A percentile compares a stretch with the other conserved stretches of the same genome.
Evolutionary conservation across 2,113 vertebrate genomes (phyloP).

Genomic region (Phalacrocorax carbo): DNA sequence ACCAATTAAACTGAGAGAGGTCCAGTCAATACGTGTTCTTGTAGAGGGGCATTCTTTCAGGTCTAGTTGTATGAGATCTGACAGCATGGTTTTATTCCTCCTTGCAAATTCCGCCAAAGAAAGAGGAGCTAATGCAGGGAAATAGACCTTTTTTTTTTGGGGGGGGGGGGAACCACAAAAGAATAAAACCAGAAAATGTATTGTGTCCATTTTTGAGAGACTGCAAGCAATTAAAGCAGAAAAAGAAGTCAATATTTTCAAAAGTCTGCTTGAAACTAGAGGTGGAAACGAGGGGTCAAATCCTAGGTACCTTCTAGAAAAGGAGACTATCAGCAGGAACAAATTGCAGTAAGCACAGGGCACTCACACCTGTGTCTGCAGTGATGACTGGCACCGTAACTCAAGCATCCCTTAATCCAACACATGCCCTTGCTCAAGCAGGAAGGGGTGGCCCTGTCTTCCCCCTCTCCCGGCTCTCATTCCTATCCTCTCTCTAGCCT

Average conservation of each 20-base stretch:
- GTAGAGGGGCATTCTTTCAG: neutral
- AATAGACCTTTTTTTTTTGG: neutral
- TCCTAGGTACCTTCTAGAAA: neutral
- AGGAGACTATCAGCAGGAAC: neutral
- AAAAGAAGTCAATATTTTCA: neutral
- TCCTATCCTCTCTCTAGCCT: neutral
- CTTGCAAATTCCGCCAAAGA: neutral
- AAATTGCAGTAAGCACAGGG: neutral
- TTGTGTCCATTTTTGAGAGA: neutral
- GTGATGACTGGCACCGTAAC: neutral
- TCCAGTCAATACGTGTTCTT: neutral
- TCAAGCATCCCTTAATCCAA: neutral
- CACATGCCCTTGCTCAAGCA: fast-evolving
- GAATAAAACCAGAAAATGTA: neutral
- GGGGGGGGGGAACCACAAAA: neutral
- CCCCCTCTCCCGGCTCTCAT: neutral
- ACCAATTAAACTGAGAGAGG: fast-evolving
- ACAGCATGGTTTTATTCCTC: neutral
- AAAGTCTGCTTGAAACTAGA: neutral
- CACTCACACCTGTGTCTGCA: neutral
- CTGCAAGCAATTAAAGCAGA: neutral
- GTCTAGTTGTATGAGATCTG: neutral
- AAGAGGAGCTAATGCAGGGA: neutral
- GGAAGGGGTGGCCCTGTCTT: neutral
- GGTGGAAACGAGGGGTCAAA: neutral